Evolutionary conservation across 2,113 vertebrate genomes (phyloP), one percentile per base, ranked within the genome.

Genomic region (Lanius collurio): DNA sequence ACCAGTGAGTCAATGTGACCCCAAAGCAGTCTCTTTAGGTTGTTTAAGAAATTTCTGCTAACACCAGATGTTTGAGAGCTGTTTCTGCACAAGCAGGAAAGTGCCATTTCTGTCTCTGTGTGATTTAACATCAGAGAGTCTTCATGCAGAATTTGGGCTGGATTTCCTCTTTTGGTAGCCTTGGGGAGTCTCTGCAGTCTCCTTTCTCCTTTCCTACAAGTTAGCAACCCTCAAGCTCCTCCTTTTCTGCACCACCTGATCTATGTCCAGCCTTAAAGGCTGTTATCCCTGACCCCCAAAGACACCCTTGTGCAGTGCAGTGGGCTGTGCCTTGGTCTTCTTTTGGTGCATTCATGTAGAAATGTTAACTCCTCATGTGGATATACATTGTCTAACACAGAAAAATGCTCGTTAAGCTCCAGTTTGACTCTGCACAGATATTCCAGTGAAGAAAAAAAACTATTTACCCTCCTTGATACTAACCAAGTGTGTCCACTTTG

Each of bases 21-120:
- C 13, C 74, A 78, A 59, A 63, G 5, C 65, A 73, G 8, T 1
- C 27, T 53, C 57, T 17, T 39, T 14, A 42, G 31, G 50, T 10
- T 47, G 41, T 44, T 73, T 22, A 31, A 78, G 69, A 46, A 71
- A 52, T 30, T 42, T n/a, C 46, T 83, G 50, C 50, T 50, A 42
- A 57, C 4, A 14, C 6, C 1, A 0, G 22, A 7, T 19, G 4
- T 59, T 50, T 80, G 23, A 67, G 84, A 87, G 39, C 47, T 68
- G 31, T 47, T 13, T 31, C 76, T 68, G 33, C 21, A 39, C 11
- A 13, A 0, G 0, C 3, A 4, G 30, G 35, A 15, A 83, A 75
- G 21, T 30, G 15, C 13, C 12, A 13, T 65, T 90, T 68, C 46
- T 85, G 41, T 47, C 2, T 0, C 77, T 52, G 5, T 75, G 23